Conservation (phyloP, 2,113 vertebrate genomes). For the Vidua macroura region DNA sequence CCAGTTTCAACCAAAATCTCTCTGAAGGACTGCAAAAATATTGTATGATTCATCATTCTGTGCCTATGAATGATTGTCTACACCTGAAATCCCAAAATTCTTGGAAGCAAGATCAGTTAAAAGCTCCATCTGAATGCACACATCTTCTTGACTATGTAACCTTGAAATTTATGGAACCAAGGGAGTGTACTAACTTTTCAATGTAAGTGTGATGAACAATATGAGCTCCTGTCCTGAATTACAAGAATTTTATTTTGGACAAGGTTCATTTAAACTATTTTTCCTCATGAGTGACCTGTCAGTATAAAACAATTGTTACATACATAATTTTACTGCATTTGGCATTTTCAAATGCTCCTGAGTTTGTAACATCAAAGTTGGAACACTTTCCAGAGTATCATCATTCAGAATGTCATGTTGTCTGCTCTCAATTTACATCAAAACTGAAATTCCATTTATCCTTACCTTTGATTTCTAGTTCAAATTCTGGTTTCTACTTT, state of each 20-base stretch:
- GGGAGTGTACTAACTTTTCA: not conserved
- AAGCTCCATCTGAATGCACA: not conserved
- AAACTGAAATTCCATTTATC: not conserved
- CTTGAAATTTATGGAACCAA: not conserved
- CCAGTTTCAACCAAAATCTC: not conserved
- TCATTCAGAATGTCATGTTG: not conserved
- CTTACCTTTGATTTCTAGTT: not conserved
- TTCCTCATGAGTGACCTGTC: conserved; percentile 19
- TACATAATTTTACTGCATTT: not conserved
- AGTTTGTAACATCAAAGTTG: not conserved
- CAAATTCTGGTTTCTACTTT: not conserved
- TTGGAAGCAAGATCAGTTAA: not conserved
- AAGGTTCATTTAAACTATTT: conserved; percentile 16
- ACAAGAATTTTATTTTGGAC: not conserved
- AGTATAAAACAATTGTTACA: not conserved
- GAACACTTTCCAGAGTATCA: not conserved
- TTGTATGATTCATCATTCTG: not conserved
- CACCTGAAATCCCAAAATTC: not conserved
- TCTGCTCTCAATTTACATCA: not conserved
- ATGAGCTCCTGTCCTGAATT: not conserved
- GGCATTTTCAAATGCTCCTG: not conserved
- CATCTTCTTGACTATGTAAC: not conserved
- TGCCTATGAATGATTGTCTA: not conserved
- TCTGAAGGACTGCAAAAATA: not conserved
- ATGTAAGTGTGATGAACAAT: not conserved